phyloP scores from a whole-genome alignment of 2,888 invertebrate species.

The Acanthoscelides obtectus region DNA sequence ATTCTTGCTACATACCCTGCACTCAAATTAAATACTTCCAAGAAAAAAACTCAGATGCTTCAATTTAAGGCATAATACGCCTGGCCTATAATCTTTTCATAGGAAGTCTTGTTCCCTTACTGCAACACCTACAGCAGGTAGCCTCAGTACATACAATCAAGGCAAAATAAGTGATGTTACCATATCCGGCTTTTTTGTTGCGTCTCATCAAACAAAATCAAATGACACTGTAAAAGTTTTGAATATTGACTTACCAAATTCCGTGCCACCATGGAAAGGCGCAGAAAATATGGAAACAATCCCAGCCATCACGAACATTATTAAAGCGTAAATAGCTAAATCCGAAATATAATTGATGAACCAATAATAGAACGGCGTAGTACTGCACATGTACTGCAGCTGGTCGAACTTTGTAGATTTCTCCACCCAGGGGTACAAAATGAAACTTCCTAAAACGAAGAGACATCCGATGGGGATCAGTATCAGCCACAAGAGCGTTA shows the following conservation, averaged over 20 bases:
- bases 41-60: too few relatives aligned
- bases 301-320: constrained; percentile 17
- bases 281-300: constrained; percentile 16
- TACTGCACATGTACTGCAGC: constrained; percentile 64
- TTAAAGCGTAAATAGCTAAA: constrained; percentile 39
- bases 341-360: constrained; percentile 56
- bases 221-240: too few relatives aligned
- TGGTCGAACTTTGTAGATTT: constrained; percentile 58
- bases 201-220: too few relatives aligned
- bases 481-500: constrained; percentile 39
- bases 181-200: too few relatives aligned
- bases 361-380: constrained; percentile 61
- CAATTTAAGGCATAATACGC: too few relatives aligned
- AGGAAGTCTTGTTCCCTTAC: too few relatives aligned
- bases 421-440: constrained; percentile 61
- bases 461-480: constrained; percentile 43
- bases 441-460: constrained; percentile 51
- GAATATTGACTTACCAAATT: constrained; percentile 38
- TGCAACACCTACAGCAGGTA: too few relatives aligned
- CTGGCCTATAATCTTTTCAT: too few relatives aligned
- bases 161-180: too few relatives aligned
- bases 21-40: too few relatives aligned
- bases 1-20: too few relatives aligned
- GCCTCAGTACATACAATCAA: too few relatives aligned
- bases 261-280: constrained; percentile 21